Base-by-base conservation (phyloP, 2,797 vertebrate species). In the Scarus forsteni region DNA sequence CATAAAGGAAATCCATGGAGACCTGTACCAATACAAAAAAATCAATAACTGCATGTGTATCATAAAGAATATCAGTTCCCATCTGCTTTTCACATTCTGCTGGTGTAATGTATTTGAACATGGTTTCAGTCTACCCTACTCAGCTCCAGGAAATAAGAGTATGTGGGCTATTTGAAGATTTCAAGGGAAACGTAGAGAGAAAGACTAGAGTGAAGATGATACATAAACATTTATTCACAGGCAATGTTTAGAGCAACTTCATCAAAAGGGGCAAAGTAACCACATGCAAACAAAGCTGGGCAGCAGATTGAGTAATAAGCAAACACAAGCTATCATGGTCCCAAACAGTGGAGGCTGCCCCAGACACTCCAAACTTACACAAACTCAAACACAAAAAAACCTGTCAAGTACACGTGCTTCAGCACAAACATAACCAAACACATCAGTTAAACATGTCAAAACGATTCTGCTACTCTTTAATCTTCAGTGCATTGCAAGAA, bases 221-320 rank as follows among this genome's bases (percentile, higher is more conserved):
- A 15, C n/a, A 64, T 34, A 2, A 40, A 66, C 10, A 45, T 44
- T 11, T 57, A 64, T 78, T 67, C 77, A 57, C 48, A 62, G 62
- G 74, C 52, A 74, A 36, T 73, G 53, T 83, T 81, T 85, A 71
- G 70, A 52, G 67, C 51, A 66, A 19, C 10, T 56, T 44, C 49
- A 66, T 78, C 60, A 79, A 81, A 79, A 70, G 64, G 82, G 74
- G 69, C 75, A 90, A 86, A 87, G 86, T 76, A 85, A 85, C 70
- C 60, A 27, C 72, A 71, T 73, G 79, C 73, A 88, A 90, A 88
- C 85, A 91, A 66, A 60, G 66, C 34, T 63, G 43, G 58, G 59
- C 74, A 70, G 67, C 42, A 60, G 83, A 54, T 86, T 88, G 79
- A 84, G 77, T 80, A 89, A 87, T 75, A 58, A 89, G 86, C 84